Conservation (phyloP, 2,113 vertebrate genomes). For the Gopherus flavomarginatus region DNA sequence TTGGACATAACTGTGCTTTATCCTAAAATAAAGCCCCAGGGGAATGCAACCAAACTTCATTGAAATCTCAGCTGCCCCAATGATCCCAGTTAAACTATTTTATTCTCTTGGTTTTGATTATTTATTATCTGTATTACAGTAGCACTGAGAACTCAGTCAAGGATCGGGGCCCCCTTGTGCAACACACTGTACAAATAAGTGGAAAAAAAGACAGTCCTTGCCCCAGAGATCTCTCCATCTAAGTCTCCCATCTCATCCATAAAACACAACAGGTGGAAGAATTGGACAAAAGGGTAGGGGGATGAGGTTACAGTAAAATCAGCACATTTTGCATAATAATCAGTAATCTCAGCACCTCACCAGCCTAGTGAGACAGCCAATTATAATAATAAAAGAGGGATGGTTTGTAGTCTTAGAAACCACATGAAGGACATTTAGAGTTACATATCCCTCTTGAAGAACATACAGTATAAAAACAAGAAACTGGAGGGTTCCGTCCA, state of each 20-base stretch:
- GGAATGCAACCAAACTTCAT: background rate
- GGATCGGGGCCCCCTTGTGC: background rate
- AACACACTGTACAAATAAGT: rapidly evolving
- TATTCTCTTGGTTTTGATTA: background rate
- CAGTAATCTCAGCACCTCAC: background rate
- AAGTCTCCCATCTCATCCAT: background rate
- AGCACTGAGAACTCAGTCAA: background rate
- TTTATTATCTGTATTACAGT: background rate
- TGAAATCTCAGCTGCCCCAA: background rate
- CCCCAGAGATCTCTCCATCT: background rate
- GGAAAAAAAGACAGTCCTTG: background rate
- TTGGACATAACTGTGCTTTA: background rate
- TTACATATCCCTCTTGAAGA: background rate
- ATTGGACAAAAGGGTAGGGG: background rate
- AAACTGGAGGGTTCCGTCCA: background rate
- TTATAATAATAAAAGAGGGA: too few species aligned
- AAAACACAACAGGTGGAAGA: background rate
- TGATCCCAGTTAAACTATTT: background rate
- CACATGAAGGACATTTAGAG: background rate
- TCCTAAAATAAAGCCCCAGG: background rate
- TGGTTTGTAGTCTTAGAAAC: background rate
- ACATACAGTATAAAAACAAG: background rate
- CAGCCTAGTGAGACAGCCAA: background rate
- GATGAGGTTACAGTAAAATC: background rate
- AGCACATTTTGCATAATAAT: background rate